These are phyloP conservation scores for Aplysina aerophoba DNA, from an alignment of 37 sponge, comb jelly and placozoan genomes.

Conservation along the genomic window DNA sequence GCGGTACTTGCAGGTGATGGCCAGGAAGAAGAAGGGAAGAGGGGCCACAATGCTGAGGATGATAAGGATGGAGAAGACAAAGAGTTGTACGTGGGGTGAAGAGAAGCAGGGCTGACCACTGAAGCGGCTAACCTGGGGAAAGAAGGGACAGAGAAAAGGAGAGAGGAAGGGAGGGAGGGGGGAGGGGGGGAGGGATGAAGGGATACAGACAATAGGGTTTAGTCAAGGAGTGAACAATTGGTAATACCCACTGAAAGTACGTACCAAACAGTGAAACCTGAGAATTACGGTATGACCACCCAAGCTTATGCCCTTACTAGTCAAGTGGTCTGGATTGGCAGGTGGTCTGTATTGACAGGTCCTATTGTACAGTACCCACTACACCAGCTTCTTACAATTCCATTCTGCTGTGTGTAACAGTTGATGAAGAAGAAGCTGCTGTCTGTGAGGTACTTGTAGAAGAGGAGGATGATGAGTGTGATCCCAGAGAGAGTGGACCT, in stretches of 20 bases:
- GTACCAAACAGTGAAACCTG: too few relatives aligned
- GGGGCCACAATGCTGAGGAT: too few relatives aligned
- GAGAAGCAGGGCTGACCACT: neutral
- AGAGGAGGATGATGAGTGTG: slow-evolving; percentile 49
- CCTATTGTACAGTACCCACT: too few relatives aligned
- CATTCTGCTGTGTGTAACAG: slow-evolving; percentile 30
- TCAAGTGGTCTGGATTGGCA: too few relatives aligned
- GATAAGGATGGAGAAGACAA: too few relatives aligned
- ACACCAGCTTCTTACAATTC: slow-evolving; percentile 29
- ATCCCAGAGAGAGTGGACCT: slow-evolving; percentile 65
- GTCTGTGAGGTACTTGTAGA: slow-evolving; percentile 77
- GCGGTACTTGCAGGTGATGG: neutral
- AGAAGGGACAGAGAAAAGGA: neutral
- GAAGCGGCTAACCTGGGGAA: neutral
- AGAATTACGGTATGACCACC: too few relatives aligned
- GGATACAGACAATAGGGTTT: too few relatives aligned
- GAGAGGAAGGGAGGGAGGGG: slow-evolving; percentile 5
- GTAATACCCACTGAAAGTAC: too few relatives aligned
- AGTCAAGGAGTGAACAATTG: neutral
- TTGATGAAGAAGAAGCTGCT: slow-evolving; percentile 64
- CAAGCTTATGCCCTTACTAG: too few relatives aligned
- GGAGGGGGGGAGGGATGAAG: neutral
- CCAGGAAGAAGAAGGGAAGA: too few relatives aligned
- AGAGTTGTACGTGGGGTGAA: neutral
- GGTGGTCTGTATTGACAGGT: too few relatives aligned